Evolutionary conservation across 2,888 invertebrate genomes (phyloP), one percentile per base, ranked within the genome.

Genomic region (Encarsia formosa): DNA sequence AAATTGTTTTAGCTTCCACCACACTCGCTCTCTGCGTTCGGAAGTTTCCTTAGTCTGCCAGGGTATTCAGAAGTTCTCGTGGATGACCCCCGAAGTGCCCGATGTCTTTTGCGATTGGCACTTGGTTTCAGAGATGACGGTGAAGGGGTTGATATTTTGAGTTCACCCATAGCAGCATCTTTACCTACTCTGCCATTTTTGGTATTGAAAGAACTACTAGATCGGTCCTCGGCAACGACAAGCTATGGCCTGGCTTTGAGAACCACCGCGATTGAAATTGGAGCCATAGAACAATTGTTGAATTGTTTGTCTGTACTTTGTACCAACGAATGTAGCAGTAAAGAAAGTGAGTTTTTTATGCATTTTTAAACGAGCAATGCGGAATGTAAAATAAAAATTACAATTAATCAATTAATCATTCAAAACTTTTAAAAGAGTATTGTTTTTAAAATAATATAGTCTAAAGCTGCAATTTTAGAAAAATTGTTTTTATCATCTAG

Each of bases 101-200:
- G 91, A 65, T 91, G 91, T 69, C 79, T 96, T 56, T 77, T 96
- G 58, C 78, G 94, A 5, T 78, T 96, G 43, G 87, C 93, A 29
- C 79, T 96, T 18, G 96, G 95, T 19, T 92, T 93, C 5, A 87
- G 90, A 2, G 91, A 92, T 65, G 92, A 94, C 67, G 93, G 92
- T 40, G 91, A 93, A 76, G 93, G 92, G 71, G 87, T 83, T 58
- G 87, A 88, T 62, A 87, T 88, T 42, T 81, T 88, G 61, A 82
- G 82, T 40, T 82, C 86, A 5, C 78, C 85, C 1, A 75, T 87
- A 16, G 86, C 87, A 0, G 77, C 82, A 31, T 80, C 84, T 0
- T 71, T 87, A 41, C 86, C 86, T 0, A 86, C 84, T 0, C 75
- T 91, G 62, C 91, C 91, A 19, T 91, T 92, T 77, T 81, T 85